Base-by-base conservation (phyloP, 2,888 invertebrate genomes). In the Drosophila koepferae region DNA sequence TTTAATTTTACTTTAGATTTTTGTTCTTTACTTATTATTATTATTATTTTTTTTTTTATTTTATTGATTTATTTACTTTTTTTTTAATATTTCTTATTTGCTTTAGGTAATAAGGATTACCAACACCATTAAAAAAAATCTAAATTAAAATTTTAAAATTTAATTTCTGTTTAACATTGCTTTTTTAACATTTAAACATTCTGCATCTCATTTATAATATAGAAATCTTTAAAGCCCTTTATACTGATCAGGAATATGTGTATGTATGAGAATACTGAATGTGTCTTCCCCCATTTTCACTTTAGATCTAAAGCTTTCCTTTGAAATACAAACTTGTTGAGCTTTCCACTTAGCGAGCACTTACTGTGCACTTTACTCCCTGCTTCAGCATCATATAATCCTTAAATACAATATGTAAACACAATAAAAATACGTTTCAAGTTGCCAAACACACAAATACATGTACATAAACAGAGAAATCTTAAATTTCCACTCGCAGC, bases 401-500 rank as follows among this genome's bases (percentile, higher is more conserved):
- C 79, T 38, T 68, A 46, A 68, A 73, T 71, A 63, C 61, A 55
- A 53, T 44, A 59, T 70, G 66, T 75, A 64, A 70, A 72, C 59
- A 67, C 36, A 76, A 61, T 46, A 76, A 41, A 41, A 61, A 59
- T 36, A 48, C 34, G 48, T 68, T 74, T 78, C 28, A 61, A 48
- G 56, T 74, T 70, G 31, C 61, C 16, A 53, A 55, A 60, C 43
- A 51, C 38, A 65, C 59, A 56, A 59, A 60, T 43, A 43, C 18
- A 6, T 41, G 46, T 12, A 41, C 23, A 58, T 46, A 55, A 2
- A 41, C 5, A 49, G 12, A 41, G 12, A 59, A 56, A 63, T 43
- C 75, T 62, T 62, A 44, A 79, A 59, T 64, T 79, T 75, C 70
- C 58, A 79, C 63, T 74, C 44, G 63, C 16, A 54, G 72, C 34